A percentile compares a stretch with the other conserved stretches of the same genome.
Evolutionary conservation across 1,140 invertebrate genomes (phyloP).

Genomic region (Atta colombica): DNA sequence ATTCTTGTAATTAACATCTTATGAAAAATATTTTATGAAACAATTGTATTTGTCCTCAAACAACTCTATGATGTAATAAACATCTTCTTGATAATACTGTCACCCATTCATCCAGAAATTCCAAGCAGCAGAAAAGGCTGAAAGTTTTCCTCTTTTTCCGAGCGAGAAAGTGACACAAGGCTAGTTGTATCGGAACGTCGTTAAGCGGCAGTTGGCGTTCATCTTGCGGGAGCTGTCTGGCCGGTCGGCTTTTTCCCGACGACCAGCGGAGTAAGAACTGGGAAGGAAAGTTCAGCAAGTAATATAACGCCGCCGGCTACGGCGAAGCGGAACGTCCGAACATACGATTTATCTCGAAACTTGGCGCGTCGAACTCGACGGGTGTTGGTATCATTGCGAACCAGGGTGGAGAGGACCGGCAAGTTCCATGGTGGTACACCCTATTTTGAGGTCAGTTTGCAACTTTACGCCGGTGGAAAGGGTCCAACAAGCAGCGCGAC

Average conservation of each 20-base stretch:
- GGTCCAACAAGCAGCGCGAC: slow-evolving; percentile 36
- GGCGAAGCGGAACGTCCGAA: slow-evolving; percentile 55
- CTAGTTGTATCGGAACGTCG: slow-evolving; percentile 55
- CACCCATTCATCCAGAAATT: slow-evolving; percentile 7
- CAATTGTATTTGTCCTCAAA: not conserved
- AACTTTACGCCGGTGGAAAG: slow-evolving; percentile 29
- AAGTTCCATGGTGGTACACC: slow-evolving; percentile 48
- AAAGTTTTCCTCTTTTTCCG: slow-evolving; percentile 22
- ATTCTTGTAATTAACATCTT: not conserved
- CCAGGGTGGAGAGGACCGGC: not conserved
- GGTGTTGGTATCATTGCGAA: slow-evolving; percentile 55
- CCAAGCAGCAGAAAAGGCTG: not conserved
- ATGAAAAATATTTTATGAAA: not conserved
- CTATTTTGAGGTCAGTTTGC: slow-evolving; percentile 63
- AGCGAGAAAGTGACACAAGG: not conserved
- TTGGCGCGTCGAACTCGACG: slow-evolving; percentile 62
- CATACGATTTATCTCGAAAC: slow-evolving; percentile 61
- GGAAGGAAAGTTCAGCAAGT: slow-evolving; percentile 57
- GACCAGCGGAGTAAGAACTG: slow-evolving; percentile 34
- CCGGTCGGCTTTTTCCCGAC: slow-evolving; percentile 46
- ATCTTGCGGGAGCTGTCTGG: slow-evolving; percentile 55
- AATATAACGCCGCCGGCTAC: slow-evolving; percentile 57
- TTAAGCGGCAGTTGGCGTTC: slow-evolving; percentile 55
- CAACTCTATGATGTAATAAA: not conserved
- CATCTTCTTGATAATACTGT: slow-evolving; percentile 4